Percentiles rank a stretch among this genome's conserved stretches.
Conservation (phyloP, 2,113 vertebrate species). For the Butorides virescens region DNA sequence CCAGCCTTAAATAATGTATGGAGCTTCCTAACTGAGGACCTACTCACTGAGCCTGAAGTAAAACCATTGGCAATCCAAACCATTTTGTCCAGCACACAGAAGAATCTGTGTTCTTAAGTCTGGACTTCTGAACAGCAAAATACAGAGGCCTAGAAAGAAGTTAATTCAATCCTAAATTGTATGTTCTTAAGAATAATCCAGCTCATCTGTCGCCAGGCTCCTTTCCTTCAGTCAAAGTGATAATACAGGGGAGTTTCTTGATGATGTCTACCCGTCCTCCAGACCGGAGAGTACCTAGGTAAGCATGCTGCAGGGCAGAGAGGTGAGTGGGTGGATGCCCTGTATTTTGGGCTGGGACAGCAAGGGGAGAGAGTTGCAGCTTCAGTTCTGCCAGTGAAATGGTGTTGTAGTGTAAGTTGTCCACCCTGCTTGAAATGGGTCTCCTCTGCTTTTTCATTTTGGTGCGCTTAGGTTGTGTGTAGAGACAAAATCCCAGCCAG, state of each 20-base stretch:
- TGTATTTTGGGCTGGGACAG: neutral
- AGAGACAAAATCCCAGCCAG: neutral
- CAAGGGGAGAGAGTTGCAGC: neutral
- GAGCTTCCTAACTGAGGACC: neutral
- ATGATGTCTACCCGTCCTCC: neutral
- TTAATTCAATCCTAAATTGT: neutral
- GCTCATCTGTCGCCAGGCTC: neutral
- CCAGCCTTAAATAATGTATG: neutral
- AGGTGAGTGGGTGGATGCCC: neutral
- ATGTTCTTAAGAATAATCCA: neutral
- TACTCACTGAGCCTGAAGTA: neutral
- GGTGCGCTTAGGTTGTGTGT: rapidly evolving
- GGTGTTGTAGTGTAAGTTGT: neutral
- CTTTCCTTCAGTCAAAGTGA: neutral
- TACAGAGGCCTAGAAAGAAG: neutral
- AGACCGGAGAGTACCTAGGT: neutral
- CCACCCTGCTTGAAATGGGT: neutral
- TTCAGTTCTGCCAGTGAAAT: neutral
- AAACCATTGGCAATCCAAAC: neutral
- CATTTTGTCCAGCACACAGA: neutral
- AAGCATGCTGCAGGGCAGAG: neutral
- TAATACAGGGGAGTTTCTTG: neutral
- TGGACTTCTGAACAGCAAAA: neutral
- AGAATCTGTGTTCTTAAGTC: neutral
- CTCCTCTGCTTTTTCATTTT: neutral